These are phyloP conservation scores for Pagrus major DNA, from an alignment of 2,113 vertebrate species.

Conservation along the genomic window DNA sequence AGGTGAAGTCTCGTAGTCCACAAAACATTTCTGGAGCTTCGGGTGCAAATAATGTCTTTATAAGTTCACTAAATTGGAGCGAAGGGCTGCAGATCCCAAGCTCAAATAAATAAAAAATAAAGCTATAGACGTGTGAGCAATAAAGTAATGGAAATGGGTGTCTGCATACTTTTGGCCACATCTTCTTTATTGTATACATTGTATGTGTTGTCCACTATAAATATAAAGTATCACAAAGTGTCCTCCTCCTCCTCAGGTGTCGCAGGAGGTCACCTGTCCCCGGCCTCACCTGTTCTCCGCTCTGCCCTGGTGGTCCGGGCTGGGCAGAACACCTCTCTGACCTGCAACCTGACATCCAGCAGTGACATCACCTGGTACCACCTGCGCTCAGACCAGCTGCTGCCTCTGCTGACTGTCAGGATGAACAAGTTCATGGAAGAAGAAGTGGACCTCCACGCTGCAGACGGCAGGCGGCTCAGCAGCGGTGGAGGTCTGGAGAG, in stretches of 20 bases:
- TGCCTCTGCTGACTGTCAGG: slow-evolving; percentile 30
- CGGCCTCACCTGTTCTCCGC: slow-evolving; percentile 2
- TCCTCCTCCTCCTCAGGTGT: slow-evolving; percentile 24
- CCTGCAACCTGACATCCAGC: slow-evolving; percentile 31
- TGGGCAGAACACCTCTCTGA: slow-evolving; percentile 47
- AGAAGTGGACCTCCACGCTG: fast-evolving
- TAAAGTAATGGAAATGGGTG: too few species aligned
- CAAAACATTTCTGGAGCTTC: too few species aligned
- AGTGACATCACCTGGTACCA: slow-evolving; percentile 23
- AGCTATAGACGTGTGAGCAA: too few species aligned
- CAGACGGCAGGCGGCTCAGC: fast-evolving
- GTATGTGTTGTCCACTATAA: neutral
- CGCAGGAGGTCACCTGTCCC: neutral
- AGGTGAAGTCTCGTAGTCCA: too few species aligned
- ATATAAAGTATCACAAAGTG: neutral
- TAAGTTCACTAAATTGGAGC: too few species aligned
- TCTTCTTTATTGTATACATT: too few species aligned
- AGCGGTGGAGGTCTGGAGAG: fast-evolving
- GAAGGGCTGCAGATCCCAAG: too few species aligned
- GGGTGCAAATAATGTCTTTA: too few species aligned
- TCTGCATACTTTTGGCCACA: too few species aligned
- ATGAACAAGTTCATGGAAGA: fast-evolving
- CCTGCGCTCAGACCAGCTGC: slow-evolving; percentile 41
- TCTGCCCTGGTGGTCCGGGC: neutral
- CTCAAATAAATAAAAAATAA: too few species aligned